phyloP scores from a whole-genome alignment of 2,888 invertebrate genomes.

The Acrobasis suavella region DNA sequence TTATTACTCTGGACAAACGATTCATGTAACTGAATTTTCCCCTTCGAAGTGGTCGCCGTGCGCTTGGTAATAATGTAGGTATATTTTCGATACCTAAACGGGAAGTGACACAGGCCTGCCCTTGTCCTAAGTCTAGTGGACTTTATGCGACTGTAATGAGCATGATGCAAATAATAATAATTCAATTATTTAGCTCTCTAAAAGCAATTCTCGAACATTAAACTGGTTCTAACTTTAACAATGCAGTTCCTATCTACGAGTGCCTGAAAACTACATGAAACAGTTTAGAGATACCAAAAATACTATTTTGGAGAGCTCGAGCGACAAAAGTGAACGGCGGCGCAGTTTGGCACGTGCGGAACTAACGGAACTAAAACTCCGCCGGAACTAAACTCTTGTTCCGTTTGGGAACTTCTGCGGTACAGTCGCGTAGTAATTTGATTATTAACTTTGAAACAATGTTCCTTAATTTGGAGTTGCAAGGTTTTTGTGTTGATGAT shows the following conservation, averaged over 20 bases:
- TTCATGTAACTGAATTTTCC: too few species aligned
- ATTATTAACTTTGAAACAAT: not conserved
- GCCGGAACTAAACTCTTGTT: constrained; percentile 19
- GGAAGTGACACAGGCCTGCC: too few species aligned
- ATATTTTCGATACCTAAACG: too few species aligned
- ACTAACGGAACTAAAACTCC: constrained; percentile 3
- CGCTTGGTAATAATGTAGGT: too few species aligned
- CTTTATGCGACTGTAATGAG: too few species aligned
- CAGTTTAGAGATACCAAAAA: constrained; percentile 11
- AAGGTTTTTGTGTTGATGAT: not conserved
- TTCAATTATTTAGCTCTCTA: too few species aligned
- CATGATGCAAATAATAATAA: too few species aligned
- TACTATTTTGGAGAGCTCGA: constrained; percentile 7
- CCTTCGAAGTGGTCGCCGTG: too few species aligned
- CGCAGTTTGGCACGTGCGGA: constrained; percentile 15
- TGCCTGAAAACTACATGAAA: not conserved
- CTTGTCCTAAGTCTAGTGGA: too few species aligned
- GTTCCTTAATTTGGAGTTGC: not conserved
- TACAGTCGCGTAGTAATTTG: constrained; percentile 14
- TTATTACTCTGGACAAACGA: too few species aligned
- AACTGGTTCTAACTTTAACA: too few species aligned
- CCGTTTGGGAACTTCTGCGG: constrained; percentile 10
- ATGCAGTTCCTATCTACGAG: not conserved
- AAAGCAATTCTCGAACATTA: too few species aligned
- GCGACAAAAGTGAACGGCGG: constrained; percentile 15